Conservation (phyloP, 2,113 vertebrate genomes). For the Macquaria australasica region DNA sequence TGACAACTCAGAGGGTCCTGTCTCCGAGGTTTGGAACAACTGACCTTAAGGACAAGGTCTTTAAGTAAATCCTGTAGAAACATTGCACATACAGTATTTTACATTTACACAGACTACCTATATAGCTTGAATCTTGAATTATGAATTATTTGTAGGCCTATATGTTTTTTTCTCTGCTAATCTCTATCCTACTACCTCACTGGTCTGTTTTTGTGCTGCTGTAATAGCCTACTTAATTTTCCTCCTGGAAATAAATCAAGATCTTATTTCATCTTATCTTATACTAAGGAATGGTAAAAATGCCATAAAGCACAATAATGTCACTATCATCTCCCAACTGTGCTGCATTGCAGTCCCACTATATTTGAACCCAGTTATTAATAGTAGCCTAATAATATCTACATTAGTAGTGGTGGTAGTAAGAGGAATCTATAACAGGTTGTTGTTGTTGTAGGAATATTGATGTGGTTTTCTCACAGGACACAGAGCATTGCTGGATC, state of each 20-base stretch:
- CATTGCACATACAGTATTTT: background rate
- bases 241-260: background rate
- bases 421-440: background rate
- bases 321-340: background rate
- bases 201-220: background rate
- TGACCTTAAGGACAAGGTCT: background rate
- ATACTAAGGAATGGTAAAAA: background rate
- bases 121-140: background rate
- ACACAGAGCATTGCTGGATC: background rate
- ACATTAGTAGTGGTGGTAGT: background rate
- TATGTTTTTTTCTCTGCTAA: background rate
- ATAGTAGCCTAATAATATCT: background rate
- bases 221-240: background rate
- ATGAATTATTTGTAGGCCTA: background rate
- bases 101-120: background rate
- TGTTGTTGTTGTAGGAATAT: constrained; percentile 35
- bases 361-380: background rate
- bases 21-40: background rate
- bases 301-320: no score
- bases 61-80: background rate
- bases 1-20: no score
- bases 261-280: no score
- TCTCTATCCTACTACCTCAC: background rate
- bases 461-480: constrained; percentile 15
- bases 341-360: background rate